Evolutionary conservation across 2,797 vertebrate genomes (phyloP).

Genomic region (Taeniopygia guttata): DNA sequence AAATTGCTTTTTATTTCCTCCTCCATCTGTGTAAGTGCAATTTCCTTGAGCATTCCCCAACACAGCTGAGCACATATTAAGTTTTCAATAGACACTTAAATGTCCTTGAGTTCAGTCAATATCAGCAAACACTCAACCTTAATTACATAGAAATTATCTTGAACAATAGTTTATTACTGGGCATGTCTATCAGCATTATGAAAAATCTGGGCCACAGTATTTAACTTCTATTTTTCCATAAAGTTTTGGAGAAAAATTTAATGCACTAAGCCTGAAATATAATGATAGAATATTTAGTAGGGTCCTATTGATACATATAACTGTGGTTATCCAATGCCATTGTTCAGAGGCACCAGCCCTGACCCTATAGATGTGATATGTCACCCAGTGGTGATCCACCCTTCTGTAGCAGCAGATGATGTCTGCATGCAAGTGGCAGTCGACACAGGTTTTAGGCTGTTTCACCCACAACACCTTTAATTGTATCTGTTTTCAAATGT

Average conservation of each 20-base stretch:
- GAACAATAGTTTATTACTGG: not conserved
- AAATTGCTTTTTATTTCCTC: not conserved
- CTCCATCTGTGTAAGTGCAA: not conserved
- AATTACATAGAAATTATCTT: not conserved
- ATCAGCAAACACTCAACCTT: not conserved
- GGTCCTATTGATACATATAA: not conserved
- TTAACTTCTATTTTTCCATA: not conserved
- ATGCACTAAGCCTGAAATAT: not conserved
- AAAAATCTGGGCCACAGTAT: not conserved
- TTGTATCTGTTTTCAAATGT: not conserved
- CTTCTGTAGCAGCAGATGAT: not conserved
- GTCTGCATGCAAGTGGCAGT: not conserved
- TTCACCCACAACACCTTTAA: not conserved
- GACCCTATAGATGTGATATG: accelerated
- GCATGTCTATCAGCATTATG: not conserved
- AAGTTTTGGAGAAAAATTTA: not conserved
- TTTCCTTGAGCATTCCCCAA: not conserved
- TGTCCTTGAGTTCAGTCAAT: not conserved
- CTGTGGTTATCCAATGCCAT: not conserved
- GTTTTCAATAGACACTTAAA: not conserved
- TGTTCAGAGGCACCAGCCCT: not conserved
- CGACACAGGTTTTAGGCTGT: not conserved
- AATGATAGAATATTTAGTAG: not conserved
- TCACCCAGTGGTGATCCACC: not conserved
- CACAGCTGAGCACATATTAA: not conserved